Conservation (phyloP, 1,140 invertebrate species). For the Trissolcus basalis region DNA sequence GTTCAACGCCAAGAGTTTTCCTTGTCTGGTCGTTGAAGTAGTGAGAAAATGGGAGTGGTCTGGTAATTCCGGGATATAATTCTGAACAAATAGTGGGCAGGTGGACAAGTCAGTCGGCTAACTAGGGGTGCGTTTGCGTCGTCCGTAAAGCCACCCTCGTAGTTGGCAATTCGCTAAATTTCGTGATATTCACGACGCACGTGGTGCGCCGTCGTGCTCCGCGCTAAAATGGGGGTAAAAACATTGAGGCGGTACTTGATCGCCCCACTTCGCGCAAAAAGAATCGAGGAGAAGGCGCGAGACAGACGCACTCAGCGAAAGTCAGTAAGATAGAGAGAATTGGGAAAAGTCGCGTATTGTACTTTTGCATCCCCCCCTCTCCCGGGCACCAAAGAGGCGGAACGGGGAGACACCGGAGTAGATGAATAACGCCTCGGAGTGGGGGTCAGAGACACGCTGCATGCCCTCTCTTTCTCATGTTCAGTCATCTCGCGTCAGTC, state of each 20-base stretch:
- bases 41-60: slow-evolving; percentile 63
- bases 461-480: slow-evolving; percentile 61
- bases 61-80: slow-evolving; percentile 23
- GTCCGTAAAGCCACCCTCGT: slow-evolving; percentile 34
- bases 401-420: slow-evolving; percentile 38
- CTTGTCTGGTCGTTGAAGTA: too few species aligned
- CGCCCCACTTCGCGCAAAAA: slow-evolving; percentile 16
- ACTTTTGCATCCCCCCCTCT: slow-evolving; percentile 38
- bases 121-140: slow-evolving; percentile 33
- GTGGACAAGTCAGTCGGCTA: slow-evolving; percentile 57
- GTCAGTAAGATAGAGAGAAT: slow-evolving; percentile 6
- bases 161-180: slow-evolving; percentile 35
- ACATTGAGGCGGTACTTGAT: slow-evolving; percentile 52
- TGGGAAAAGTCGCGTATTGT: slow-evolving; percentile 32
- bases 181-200: slow-evolving; percentile 36
- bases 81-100: slow-evolving; percentile 49
- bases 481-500: slow-evolving; percentile 74
- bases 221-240: slow-evolving; percentile 44
- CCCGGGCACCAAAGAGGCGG: slow-evolving; percentile 38
- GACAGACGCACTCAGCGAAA: slow-evolving; percentile 21
- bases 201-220: slow-evolving; percentile 39
- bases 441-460: slow-evolving; percentile 35
- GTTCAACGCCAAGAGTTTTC: too few species aligned
- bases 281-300: slow-evolving; percentile 41
- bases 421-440: slow-evolving; percentile 41